Percentiles rank a stretch among this genome's conserved stretches.
These are phyloP conservation scores for Disparrhopalites patrizii DNA, from an alignment of 2,888 invertebrate genomes.

Conservation along the genomic window DNA sequence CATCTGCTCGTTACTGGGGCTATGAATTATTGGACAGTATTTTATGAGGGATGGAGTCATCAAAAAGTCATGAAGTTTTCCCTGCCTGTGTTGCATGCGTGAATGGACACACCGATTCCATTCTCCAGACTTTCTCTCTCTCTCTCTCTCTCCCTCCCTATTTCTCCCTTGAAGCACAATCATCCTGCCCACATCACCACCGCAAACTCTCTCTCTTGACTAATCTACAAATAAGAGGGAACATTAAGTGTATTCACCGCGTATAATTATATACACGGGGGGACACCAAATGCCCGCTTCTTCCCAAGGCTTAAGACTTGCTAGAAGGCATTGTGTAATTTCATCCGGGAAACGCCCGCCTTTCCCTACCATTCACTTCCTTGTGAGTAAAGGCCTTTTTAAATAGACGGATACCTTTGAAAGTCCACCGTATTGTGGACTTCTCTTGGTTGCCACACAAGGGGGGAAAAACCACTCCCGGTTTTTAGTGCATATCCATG, in stretches of 20 bases:
- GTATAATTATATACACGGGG: not conserved
- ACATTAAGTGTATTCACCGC: not conserved
- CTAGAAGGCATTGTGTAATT: too few species aligned
- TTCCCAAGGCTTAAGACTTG: too few species aligned
- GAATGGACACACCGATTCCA: not conserved
- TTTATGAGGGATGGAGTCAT: slow-evolving; percentile 27
- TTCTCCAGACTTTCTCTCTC: not conserved
- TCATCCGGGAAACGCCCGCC: too few species aligned
- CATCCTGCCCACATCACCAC: not conserved
- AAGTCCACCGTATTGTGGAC: too few species aligned
- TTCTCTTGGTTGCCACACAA: too few species aligned
- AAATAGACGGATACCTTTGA: too few species aligned
- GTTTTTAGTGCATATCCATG: too few species aligned
- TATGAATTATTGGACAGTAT: slow-evolving; percentile 26
- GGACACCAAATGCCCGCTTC: too few species aligned
- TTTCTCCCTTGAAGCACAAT: not conserved
- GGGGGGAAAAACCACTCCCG: too few species aligned
- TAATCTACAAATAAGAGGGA: not conserved
- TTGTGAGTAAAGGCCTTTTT: too few species aligned
- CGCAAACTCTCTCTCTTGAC: not conserved
- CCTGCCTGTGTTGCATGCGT: slow-evolving; percentile 1
- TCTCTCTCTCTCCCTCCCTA: not conserved
- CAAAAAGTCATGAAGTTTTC: slow-evolving; percentile 27
- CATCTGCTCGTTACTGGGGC: slow-evolving; percentile 23
- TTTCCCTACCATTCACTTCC: too few species aligned